Evolutionary conservation across 2,888 invertebrate genomes (phyloP), one percentile per base, ranked within the genome.

Genomic region (Orchesella flavescens): DNA sequence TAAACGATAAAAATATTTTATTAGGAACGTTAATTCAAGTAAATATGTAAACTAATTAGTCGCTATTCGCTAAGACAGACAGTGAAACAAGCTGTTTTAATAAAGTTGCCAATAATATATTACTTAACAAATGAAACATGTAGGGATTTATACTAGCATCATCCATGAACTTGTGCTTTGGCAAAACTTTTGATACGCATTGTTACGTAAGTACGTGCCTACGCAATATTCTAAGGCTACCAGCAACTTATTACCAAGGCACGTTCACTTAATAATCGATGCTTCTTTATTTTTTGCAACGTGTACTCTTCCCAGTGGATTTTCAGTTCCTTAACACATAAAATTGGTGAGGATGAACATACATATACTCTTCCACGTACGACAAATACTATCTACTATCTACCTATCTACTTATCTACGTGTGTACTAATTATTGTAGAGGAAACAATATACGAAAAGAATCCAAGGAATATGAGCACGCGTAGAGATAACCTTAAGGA

Each of bases 131-230:
- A 53, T 49, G 68, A 23, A 69, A 13, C n/a, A 46, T 66, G 21
- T 53, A 53, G 13, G 53, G 4, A 53, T n/a, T n/a, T 10, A 69
- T 61, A 7, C 61, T 24, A 43, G n/a, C 24, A 34, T n/a, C 10
- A 65, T 63, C 76, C 68, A 43, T 80, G 73, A 74, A 74, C 80
- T 80, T 73, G 71, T 69, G 61, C 53, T 55, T 55, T 9, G 15
- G 55, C 55, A 71, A 71, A 73, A 69, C 24, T 61, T 73, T 10
- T 61, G 46, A n/a, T 43, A 55, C 24, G 59, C 46, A 63, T 19
- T 71, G 19, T 3, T 24, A 57, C 7, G 57, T n/a, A 15, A 10
- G 13, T 59, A 59, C 44, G 59, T 73, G 74, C 24, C 49, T 17
- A 55, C 24, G 15, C 55, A 44, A 71, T 15, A 5, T 55, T 55